A percentile compares a stretch with the other conserved stretches of the same genome.
phyloP scores from a whole-genome alignment of 2,113 vertebrate genomes.

The Phrynosoma platyrhinos region DNA sequence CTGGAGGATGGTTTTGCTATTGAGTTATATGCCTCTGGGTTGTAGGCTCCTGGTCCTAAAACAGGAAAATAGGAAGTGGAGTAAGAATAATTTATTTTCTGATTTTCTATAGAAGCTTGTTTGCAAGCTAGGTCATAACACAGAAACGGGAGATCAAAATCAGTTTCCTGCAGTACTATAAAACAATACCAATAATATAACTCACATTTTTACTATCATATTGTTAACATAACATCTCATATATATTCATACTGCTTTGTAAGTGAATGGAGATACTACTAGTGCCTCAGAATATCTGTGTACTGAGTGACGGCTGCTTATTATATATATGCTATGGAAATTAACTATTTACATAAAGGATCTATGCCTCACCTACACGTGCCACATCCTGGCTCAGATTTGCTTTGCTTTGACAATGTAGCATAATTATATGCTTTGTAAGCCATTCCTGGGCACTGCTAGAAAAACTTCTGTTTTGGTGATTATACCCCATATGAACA shows the following conservation, averaged over 20 bases:
- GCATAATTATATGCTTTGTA: not conserved
- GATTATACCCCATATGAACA: slow-evolving; percentile 17
- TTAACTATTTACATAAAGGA: not conserved
- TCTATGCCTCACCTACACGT: not conserved
- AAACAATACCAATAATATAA: not conserved
- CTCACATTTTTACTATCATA: not conserved
- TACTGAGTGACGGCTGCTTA: not conserved
- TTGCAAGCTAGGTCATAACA: slow-evolving; percentile 17
- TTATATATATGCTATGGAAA: not conserved
- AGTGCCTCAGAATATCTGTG: not conserved
- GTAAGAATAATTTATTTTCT: slow-evolving; percentile 14
- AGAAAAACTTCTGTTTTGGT: not conserved
- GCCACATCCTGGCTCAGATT: not conserved
- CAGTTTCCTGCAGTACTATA: not conserved
- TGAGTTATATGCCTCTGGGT: slow-evolving; percentile 73
- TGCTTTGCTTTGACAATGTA: not conserved
- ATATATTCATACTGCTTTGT: not conserved
- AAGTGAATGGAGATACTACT: not conserved
- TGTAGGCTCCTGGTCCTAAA: slow-evolving; percentile 78
- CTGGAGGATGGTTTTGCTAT: slow-evolving; percentile 66
- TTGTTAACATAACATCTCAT: not conserved
- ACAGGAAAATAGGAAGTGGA: slow-evolving; percentile 30
- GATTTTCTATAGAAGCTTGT: slow-evolving; percentile 14
- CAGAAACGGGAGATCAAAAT: not conserved
- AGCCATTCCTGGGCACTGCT: not conserved